phyloP scores from a whole-genome alignment of 2,797 vertebrate genomes.

The Eidolon dupreanum region DNA sequence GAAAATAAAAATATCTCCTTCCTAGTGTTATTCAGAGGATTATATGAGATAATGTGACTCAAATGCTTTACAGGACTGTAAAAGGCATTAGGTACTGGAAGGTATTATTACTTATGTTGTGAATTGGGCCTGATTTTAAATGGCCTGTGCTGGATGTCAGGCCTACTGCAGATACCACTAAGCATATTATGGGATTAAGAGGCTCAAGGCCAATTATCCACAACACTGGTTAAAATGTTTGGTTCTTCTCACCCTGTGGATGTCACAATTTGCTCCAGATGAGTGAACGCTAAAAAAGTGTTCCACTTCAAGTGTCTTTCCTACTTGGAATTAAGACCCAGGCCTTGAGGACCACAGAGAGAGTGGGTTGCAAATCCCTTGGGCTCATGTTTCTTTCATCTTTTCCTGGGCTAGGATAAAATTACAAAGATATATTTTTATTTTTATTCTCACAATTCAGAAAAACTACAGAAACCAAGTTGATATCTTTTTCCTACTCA shows the following conservation, averaged over 20 bases:
- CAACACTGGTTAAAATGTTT: conserved; percentile 43
- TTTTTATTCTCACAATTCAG: conserved; percentile 42
- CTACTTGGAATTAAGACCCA: not conserved
- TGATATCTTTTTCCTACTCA: not conserved
- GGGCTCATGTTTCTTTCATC: not conserved
- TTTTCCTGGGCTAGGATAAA: not conserved
- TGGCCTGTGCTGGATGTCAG: not conserved
- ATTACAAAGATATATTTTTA: not conserved
- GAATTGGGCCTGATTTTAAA: conserved; percentile 55
- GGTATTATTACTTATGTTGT: not conserved
- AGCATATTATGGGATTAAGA: conserved; percentile 61
- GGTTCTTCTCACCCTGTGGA: not conserved
- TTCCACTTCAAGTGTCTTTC: not conserved
- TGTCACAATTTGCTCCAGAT: conserved; percentile 60
- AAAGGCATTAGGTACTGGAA: conserved; percentile 25
- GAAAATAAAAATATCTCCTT: conserved; percentile 30
- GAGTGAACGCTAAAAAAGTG: not conserved
- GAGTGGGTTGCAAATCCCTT: not conserved
- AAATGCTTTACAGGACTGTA: not conserved
- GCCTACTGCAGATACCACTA: conserved; percentile 35
- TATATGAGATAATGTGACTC: not conserved
- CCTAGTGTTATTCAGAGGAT: not conserved
- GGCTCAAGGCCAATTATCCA: conserved; percentile 62
- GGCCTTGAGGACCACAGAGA: not conserved
- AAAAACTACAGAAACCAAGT: not conserved